These are phyloP conservation scores for Tenthredo livida DNA, from an alignment of 2,888 invertebrate species.

Conservation along the genomic window DNA sequence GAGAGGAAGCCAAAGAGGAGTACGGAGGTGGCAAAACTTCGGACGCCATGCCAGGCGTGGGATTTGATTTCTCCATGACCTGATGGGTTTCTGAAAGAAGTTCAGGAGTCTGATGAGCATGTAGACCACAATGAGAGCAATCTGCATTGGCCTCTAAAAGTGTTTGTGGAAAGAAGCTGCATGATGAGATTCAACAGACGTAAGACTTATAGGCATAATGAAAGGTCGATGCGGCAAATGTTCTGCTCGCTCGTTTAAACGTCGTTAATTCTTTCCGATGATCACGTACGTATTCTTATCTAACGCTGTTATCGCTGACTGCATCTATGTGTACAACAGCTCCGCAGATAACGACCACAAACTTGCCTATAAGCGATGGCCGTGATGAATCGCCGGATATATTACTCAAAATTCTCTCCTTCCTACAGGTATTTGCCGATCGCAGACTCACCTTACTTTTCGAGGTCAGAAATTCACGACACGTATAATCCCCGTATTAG, in stretches of 20 bases:
- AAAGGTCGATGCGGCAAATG: background rate
- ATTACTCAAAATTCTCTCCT: background rate
- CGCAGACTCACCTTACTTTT: background rate
- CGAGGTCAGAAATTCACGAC: background rate
- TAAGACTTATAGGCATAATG: background rate
- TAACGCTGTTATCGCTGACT: background rate
- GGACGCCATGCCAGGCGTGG: background rate
- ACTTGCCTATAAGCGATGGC: background rate
- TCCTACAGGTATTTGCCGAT: background rate
- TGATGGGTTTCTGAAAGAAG: background rate
- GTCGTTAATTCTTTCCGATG: background rate
- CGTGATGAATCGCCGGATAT: background rate
- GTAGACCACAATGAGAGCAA: background rate
- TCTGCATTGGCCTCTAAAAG: background rate
- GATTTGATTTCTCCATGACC: background rate
- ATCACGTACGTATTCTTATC: background rate
- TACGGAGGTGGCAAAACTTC: background rate
- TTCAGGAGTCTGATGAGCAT: background rate
- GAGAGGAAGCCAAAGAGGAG: background rate
- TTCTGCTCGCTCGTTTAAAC: background rate
- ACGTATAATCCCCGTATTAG: background rate
- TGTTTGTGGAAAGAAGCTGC: background rate
- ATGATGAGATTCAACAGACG: background rate
- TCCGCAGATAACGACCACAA: background rate
- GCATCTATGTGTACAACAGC: background rate